Percentiles rank a stretch among this genome's conserved stretches.
Evolutionary conservation across 1,140 invertebrate species (phyloP).

Genomic region (Euura saliciscinereae): DNA sequence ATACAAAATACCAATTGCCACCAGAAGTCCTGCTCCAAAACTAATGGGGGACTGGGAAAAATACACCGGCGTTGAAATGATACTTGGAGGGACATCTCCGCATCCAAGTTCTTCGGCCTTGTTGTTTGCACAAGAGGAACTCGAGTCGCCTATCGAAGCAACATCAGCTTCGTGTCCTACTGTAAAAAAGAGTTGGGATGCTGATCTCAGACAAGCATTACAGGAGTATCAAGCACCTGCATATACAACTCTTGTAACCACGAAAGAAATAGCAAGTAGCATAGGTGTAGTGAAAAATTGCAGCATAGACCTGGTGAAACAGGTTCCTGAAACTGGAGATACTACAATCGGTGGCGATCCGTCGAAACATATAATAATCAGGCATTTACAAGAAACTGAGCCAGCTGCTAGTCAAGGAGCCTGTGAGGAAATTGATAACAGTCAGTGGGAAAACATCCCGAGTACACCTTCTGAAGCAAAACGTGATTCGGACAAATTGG

Average conservation of each 20-base stretch:
- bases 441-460: too few species aligned
- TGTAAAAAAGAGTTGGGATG: conserved; percentile 44
- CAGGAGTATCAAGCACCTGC: not conserved
- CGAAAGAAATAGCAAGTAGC: not conserved
- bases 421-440: too few species aligned
- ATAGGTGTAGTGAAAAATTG: not conserved
- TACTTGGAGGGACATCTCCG: conserved; percentile 39
- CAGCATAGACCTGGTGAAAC: not conserved
- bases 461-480: not conserved
- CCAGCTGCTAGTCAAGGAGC: not conserved
- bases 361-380: not conserved
- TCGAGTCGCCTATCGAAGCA: conserved; percentile 7
- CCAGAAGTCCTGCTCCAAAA: conserved; percentile 49
- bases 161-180: not conserved
- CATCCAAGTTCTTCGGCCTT: conserved; percentile 21
- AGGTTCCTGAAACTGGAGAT: not conserved
- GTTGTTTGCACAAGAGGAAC: conserved; percentile 19
- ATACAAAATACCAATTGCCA: conserved; percentile 42
- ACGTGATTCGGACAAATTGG: not conserved
- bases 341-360: not conserved
- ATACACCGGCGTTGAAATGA: conserved; percentile 49
- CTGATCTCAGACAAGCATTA: conserved; percentile 44
- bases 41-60: conserved; percentile 54
- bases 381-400: not conserved
- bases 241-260: not conserved